phyloP scores from a whole-genome alignment of 2,888 invertebrate species.

The Timema podura region DNA sequence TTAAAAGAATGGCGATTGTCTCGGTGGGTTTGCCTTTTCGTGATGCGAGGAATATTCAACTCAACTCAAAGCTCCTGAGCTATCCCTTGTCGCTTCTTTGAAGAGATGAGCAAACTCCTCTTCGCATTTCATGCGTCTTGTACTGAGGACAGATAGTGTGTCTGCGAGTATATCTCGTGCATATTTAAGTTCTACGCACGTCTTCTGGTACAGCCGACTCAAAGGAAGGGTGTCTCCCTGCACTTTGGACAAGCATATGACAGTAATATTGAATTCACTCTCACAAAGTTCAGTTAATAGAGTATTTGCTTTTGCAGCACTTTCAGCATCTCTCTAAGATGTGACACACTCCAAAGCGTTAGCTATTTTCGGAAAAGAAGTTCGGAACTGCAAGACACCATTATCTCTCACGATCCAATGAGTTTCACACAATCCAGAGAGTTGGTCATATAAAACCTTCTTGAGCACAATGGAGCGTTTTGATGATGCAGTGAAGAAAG shows the following conservation, averaged over 20 bases:
- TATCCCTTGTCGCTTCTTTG: background rate
- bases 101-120: too few relatives aligned
- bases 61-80: slow-evolving; percentile 12
- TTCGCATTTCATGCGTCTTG: background rate
- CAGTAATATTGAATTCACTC: slow-evolving; percentile 3
- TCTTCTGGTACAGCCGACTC: slow-evolving; percentile 6
- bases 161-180: background rate
- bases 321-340: too few relatives aligned
- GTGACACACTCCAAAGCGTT: too few relatives aligned
- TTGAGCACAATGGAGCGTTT: slow-evolving; percentile 24
- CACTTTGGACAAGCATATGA: background rate
- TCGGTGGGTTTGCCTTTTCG: slow-evolving; percentile 13
- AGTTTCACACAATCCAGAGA: slow-evolving; percentile 31
- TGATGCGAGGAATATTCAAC: slow-evolving; percentile 14
- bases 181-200: slow-evolving; percentile 1
- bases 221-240: too few relatives aligned
- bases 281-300: slow-evolving; percentile 10
- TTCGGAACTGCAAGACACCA: slow-evolving; percentile 8
- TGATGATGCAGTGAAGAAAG: slow-evolving; percentile 26
- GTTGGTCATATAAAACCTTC: slow-evolving; percentile 21
- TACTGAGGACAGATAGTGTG: slow-evolving; percentile 9
- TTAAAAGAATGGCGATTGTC: slow-evolving; percentile 17
- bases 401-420: slow-evolving; percentile 29
- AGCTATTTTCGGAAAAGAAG: slow-evolving; percentile 9
- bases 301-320: slow-evolving; percentile 9